phyloP scores from a whole-genome alignment of 2,888 invertebrate genomes.

The Zootermopsis nevadensis region DNA sequence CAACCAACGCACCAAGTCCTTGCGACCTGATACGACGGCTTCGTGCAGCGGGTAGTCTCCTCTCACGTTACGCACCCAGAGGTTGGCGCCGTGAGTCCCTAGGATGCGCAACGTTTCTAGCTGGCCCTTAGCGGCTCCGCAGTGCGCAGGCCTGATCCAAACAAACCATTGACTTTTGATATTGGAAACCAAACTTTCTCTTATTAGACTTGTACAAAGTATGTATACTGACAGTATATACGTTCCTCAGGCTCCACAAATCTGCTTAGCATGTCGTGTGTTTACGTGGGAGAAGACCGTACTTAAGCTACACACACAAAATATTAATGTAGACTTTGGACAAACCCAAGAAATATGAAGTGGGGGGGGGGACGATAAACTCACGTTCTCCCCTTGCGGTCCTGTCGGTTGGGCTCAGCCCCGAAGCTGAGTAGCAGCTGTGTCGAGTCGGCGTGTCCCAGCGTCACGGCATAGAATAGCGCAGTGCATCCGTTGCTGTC shows the following conservation, averaged over 20 bases:
- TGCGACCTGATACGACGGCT: conserved; percentile 91
- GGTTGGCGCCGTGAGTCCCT: conserved; percentile 81
- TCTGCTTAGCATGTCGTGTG: too few relatives aligned
- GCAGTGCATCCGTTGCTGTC: conserved; percentile 97
- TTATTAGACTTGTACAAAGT: too few relatives aligned
- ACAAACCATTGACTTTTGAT: not conserved
- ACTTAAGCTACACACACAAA: too few relatives aligned
- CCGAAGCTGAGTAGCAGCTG: conserved; percentile 88
- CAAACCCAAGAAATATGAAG: not conserved
- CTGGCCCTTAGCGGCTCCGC: conserved; percentile 96
- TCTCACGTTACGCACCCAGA: conserved; percentile 92
- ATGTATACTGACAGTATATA: too few relatives aligned
- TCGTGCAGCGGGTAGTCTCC: conserved; percentile 97
- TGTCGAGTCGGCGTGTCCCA: conserved; percentile 95
- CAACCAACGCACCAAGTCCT: conserved; percentile 90
- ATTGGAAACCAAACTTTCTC: not conserved
- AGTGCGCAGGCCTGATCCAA: conserved; percentile 81
- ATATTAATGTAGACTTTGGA: too few relatives aligned
- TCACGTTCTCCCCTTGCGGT: conserved; percentile 88
- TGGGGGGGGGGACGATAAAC: not conserved
- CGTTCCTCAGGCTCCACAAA: too few relatives aligned
- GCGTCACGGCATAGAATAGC: conserved; percentile 94
- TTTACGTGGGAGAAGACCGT: too few relatives aligned
- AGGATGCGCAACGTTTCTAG: conserved; percentile 85
- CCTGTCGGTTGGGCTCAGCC: conserved; percentile 92